Percentiles rank a stretch among this genome's conserved stretches.
These are phyloP conservation scores for Sesia apiformis DNA, from an alignment of 2,888 invertebrate genomes.

Conservation along the genomic window DNA sequence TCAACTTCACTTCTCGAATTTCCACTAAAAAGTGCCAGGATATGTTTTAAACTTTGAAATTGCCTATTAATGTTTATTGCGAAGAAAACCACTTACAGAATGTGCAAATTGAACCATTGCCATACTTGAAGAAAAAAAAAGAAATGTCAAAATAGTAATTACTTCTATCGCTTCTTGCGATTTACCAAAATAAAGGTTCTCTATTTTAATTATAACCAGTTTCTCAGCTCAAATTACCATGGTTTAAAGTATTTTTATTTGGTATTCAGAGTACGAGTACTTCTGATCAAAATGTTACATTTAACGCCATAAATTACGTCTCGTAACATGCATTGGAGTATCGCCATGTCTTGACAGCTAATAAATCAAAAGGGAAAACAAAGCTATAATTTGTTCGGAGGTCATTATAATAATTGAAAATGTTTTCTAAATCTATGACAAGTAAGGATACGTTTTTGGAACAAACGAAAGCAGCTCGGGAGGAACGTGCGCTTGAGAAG, in stretches of 20 bases:
- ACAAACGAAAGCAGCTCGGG: conserved; percentile 92
- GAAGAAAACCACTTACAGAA: too few relatives aligned
- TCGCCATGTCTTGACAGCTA: conserved; percentile 34
- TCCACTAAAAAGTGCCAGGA: too few relatives aligned
- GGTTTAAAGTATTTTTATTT: conserved; percentile 14
- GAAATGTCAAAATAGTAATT: too few relatives aligned
- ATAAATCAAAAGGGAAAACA: conserved; percentile 38
- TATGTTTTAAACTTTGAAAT: too few relatives aligned
- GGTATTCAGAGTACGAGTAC: conserved; percentile 5
- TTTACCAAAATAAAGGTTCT: too few relatives aligned
- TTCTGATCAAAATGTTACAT: conserved; percentile 7
- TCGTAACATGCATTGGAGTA: conserved; percentile 12
- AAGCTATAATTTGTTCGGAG: conserved; percentile 27
- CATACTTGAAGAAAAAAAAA: too few relatives aligned
- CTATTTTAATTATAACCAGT: too few relatives aligned
- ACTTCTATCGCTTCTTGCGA: too few relatives aligned
- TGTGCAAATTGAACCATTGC: too few relatives aligned
- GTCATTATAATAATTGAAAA: conserved; percentile 24
- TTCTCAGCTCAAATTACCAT: conserved; percentile 14
- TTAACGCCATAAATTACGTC: conserved; percentile 6
- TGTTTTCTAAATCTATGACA: conserved; percentile 63
- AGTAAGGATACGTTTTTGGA: conserved; percentile 88
- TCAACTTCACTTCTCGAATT: too few relatives aligned
- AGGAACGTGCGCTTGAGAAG: conserved; percentile 91
- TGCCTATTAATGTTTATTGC: too few relatives aligned